Evolutionary conservation across 53 echinoderm and acorn worm genomes (phyloP), one percentile per base, ranked within the genome.

Genomic region (Arbacia lixula): DNA sequence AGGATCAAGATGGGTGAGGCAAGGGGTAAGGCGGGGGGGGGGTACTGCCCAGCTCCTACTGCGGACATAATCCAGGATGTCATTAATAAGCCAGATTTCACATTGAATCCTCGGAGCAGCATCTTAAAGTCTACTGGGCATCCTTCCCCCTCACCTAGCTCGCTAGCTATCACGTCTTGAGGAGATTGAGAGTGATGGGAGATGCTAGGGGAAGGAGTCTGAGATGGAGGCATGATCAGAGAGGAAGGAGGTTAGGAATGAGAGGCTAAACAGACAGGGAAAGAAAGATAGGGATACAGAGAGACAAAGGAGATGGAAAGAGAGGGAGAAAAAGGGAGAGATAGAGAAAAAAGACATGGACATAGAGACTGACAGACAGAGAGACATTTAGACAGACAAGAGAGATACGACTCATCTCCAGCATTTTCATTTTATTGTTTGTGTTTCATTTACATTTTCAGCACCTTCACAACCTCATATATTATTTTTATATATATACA

Each of bases 41-140:
- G n/a, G n/a, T n/a, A n/a, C n/a, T n/a, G n/a, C n/a, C n/a, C n/a
- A n/a, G n/a, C n/a, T n/a, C n/a, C n/a, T 69, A 12, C 69, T 69
- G 27, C 36, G 40, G 19, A 36, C 41, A 40, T 69, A 40, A 69
- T 69, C 69, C 69, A 69, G 69, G 69, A 69, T 69, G 69, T 43
- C 40, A 69, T 69, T 69, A 69, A 69, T 69, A 69, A 69, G 43
- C 69, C 24, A 69, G 69, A 69, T 69, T 69, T 69, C 69, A 69
- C 40, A 69, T 21, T 14, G 69, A 42, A 69, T 69, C 42, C 27
- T 36, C 25, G 41, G 40, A 27, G 42, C 27, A 21, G 27, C 69
- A 69, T 24, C 69, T 42, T n/a, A n/a, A n/a, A n/a, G n/a, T n/a
- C n/a, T n/a, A n/a, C n/a, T n/a, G n/a, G n/a, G n/a, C 34, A 39